These are phyloP conservation scores for Aphelinus certus DNA, from an alignment of 1,140 invertebrate genomes.

Conservation along the genomic window DNA sequence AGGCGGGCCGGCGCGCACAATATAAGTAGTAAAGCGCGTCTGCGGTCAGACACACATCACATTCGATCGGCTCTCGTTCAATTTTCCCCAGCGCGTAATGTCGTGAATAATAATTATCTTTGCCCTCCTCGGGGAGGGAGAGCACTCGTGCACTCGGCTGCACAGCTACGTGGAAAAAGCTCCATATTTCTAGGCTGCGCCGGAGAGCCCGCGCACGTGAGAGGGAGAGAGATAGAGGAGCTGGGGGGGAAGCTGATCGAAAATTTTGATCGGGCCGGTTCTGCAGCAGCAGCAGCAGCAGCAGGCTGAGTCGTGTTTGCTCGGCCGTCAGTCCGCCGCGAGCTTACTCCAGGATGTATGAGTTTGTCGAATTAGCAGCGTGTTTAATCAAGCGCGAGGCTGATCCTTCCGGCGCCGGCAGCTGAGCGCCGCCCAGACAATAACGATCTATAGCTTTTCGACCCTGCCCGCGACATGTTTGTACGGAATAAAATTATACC, in stretches of 20 bases:
- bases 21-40: constrained; percentile 10
- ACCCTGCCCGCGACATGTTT: constrained; percentile 45
- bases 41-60: not conserved
- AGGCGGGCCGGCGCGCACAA: not conserved
- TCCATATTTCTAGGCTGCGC: constrained; percentile 19
- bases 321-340: constrained; percentile 51
- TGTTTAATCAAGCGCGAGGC: constrained; percentile 58
- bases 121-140: constrained; percentile 11
- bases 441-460: constrained; percentile 48
- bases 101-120: constrained; percentile 38
- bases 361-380: constrained; percentile 57
- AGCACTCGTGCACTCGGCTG: not conserved
- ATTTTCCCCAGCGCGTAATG: constrained; percentile 28
- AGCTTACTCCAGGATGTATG: constrained; percentile 56
- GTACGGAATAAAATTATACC: constrained; percentile 35
- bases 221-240: no score
- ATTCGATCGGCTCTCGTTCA: constrained; percentile 16
- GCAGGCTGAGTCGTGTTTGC: constrained; percentile 34
- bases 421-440: constrained; percentile 33
- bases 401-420: constrained; percentile 50
- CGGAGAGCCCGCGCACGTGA: not conserved
- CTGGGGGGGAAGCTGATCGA: constrained; percentile 12
- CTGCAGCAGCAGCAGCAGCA: no score
- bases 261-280: constrained; percentile 21
- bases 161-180: not conserved